Percentiles rank a stretch among this genome's conserved stretches.
phyloP scores from a whole-genome alignment of 1,140 invertebrate species.

The Nixonia krombeini region DNA sequence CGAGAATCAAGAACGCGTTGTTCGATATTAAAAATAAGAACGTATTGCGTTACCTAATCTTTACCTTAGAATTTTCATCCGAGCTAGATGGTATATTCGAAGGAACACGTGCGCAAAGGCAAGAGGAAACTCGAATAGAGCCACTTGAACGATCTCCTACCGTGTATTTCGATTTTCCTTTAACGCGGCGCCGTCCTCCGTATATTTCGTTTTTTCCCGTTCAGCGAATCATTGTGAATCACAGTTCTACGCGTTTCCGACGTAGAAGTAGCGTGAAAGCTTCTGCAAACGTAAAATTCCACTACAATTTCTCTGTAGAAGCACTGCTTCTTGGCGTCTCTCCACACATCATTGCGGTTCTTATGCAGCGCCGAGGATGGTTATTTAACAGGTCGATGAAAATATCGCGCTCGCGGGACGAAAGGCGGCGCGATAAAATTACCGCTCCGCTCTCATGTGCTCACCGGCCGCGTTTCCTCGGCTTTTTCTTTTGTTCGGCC shows the following conservation, averaged over 20 bases:
- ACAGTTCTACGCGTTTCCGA: conserved; percentile 44
- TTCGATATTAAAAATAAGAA: conserved; percentile 34
- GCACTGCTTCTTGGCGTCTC: conserved; percentile 25
- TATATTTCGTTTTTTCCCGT: conserved; percentile 43
- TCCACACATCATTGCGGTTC: conserved; percentile 43
- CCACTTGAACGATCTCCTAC: conserved; percentile 45
- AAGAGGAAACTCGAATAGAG: conserved; percentile 38
- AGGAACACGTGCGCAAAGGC: conserved; percentile 43
- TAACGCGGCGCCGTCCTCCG: conserved; percentile 38
- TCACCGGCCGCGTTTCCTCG: no score
- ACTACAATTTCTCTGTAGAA: conserved; percentile 30
- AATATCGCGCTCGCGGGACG: conserved; percentile 5
- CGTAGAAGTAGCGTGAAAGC: conserved; percentile 44
- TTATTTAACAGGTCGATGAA: conserved; percentile 39
- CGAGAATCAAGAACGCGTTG: conserved; percentile 35
- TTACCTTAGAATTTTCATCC: conserved; percentile 45
- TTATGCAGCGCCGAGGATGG: conserved; percentile 30
- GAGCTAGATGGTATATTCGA: conserved; percentile 43
- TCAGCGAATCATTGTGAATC: conserved; percentile 50
- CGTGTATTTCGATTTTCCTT: conserved; percentile 49
- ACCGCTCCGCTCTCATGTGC: conserved; percentile 1
- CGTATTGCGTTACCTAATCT: conserved; percentile 42
- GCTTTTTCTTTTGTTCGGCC: no score
- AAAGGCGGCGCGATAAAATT: conserved; percentile 17
- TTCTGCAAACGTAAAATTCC: conserved; percentile 43